Conservation (phyloP, 2,888 invertebrate genomes). For the Oasisia sp. region DNA sequence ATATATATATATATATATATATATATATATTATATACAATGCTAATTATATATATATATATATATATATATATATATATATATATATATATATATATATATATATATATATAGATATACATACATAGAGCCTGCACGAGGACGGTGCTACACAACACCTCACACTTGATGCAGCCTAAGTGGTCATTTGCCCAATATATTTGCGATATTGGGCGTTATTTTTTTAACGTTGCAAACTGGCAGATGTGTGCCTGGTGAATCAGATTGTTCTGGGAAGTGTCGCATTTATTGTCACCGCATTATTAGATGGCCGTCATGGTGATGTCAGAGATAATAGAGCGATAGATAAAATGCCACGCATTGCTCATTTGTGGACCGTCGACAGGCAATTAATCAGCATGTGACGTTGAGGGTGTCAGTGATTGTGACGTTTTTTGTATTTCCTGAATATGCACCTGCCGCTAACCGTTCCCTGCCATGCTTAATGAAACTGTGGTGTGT, state of each 20-base stretch:
- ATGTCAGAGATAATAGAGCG: neutral
- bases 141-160: too few relatives aligned
- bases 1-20: neutral
- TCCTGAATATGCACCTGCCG: neutral
- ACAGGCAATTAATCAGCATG: neutral
- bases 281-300: neutral
- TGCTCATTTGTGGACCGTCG: neutral
- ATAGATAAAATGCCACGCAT: neutral
- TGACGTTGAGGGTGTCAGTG: neutral
- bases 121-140: neutral
- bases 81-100: too few relatives aligned
- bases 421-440: neutral
- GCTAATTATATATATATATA: too few relatives aligned
- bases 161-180: too few relatives aligned
- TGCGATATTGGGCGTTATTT: neutral
- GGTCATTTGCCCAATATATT: too few relatives aligned
- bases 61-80: too few relatives aligned
- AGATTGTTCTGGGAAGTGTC: slow-evolving; percentile 3
- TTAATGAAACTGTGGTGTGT: neutral
- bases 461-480: neutral
- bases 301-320: neutral
- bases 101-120: neutral
- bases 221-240: neutral
- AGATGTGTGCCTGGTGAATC: neutral
- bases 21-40: too few relatives aligned